Evolutionary conservation across 2,797 vertebrate species (phyloP), one percentile per base, ranked within the genome.

Genomic region (Adelosebastes latens): DNA sequence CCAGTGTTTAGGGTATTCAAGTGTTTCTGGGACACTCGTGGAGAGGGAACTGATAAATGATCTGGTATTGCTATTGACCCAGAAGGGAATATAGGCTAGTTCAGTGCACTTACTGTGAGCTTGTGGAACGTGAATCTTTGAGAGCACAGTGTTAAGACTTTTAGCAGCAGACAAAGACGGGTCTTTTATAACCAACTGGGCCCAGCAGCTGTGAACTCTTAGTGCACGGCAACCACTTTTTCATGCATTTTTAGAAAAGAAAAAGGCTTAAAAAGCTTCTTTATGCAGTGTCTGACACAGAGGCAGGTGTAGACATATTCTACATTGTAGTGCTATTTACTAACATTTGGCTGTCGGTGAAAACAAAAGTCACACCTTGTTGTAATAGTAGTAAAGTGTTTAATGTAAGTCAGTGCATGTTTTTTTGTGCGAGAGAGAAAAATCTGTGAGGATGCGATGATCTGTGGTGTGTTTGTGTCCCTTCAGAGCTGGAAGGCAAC

Each of bases 401-500:
- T 62, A 18, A 76, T 86, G 82, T 76, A 58, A 58, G 59, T 59
- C 53, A 12, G 69, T 32, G 24, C 27, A 79, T 83, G 59, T 81
- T 72, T 79, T 46, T 83, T 49, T 74, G 14, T 66, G 60, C 63
- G 73, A 53, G 53, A 73, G 68, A 58, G 58, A 67, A 29, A 72
- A 39, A 18, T 74, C 36, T 87, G 84, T 85, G 87, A 85, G 79
- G 85, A 80, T 93, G 92, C 87, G 84, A 89, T 93, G 84, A 95
- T 91, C 84, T 95, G 86, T 90, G 92, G 91, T 95, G 87, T 94
- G 88, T 93, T 88, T 94, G 88, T 92, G 91, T 94, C 91, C 92
- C 93, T 91, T 92, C 93, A 94, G 94, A 94, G 86, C 89, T 94
- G 92, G 92, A 93, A 91, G 89, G 90, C 80, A 94, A 93, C 89